These are phyloP conservation scores for Antechinus stuartii DNA, from an alignment of 2,113 vertebrate species.

Conservation along the genomic window DNA sequence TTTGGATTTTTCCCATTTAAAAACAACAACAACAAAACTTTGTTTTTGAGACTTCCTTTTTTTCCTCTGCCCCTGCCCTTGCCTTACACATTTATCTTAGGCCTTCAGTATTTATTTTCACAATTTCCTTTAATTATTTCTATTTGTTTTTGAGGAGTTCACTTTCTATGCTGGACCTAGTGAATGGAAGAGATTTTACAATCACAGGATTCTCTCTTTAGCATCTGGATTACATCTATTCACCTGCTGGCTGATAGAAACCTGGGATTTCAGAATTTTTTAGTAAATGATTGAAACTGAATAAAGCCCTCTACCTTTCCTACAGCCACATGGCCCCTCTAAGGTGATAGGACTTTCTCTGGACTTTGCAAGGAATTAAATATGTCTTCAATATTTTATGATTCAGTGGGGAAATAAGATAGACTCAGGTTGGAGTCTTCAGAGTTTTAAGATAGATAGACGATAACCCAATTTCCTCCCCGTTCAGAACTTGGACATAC, in stretches of 20 bases:
- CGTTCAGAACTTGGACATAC: background rate
- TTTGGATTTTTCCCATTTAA: slow-evolving; percentile 32
- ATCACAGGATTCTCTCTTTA: background rate
- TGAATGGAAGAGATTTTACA: slow-evolving; percentile 14
- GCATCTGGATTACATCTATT: slow-evolving; percentile 40
- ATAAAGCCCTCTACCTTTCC: slow-evolving; percentile 21
- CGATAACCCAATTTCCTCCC: slow-evolving; percentile 42
- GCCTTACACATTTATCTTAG: slow-evolving; percentile 33
- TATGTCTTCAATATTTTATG: slow-evolving; percentile 23
- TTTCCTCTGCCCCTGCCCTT: background rate
- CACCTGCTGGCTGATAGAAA: slow-evolving; percentile 27
- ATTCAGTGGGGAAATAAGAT: slow-evolving; percentile 10
- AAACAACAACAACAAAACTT: background rate
- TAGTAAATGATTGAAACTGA: background rate
- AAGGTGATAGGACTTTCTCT: background rate
- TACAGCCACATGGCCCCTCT: background rate
- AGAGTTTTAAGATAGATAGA: background rate
- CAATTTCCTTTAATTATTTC: slow-evolving; percentile 49
- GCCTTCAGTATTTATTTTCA: slow-evolving; percentile 42
- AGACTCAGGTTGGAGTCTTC: slow-evolving; percentile 20
- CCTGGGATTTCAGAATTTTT: background rate
- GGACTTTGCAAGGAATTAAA: slow-evolving; percentile 33
- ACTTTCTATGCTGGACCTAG: background rate
- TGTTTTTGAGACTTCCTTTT: slow-evolving; percentile 31
- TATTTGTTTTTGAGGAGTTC: slow-evolving; percentile 3